Evolutionary conservation across 2,797 vertebrate species (phyloP).

Genomic region (Heterohyrax brucei): DNA sequence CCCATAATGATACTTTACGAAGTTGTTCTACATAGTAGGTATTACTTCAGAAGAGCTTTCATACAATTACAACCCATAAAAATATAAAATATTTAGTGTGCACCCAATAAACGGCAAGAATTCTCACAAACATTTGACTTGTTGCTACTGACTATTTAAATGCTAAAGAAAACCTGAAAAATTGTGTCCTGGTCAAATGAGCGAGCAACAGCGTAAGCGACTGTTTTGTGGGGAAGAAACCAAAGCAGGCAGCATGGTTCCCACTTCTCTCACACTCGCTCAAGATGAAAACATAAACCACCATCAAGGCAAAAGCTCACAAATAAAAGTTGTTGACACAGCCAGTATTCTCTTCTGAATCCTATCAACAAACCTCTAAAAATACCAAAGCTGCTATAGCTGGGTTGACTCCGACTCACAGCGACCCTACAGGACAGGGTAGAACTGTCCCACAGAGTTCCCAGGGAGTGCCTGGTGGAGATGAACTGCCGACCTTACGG

Average conservation of each 20-base stretch:
- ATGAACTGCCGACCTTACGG: no score
- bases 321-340: neutral
- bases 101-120: neutral
- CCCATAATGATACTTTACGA: neutral
- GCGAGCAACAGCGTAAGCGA: neutral
- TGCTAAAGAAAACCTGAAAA: conserved; percentile 5
- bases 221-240: neutral
- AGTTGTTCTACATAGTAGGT: neutral
- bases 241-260: neutral
- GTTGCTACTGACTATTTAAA: conserved; percentile 20
- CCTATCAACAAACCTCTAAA: neutral
- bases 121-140: neutral
- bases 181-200: neutral
- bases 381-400: no score
- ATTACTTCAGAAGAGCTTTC: conserved; percentile 52
- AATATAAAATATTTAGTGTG: conserved; percentile 21
- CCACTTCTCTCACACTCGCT: neutral
- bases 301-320: conserved; percentile 14
- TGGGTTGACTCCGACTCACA: no score
- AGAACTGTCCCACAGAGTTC: no score
- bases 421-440: no score
- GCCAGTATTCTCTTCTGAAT: neutral
- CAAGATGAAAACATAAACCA: neutral
- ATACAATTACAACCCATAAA: conserved; percentile 23
- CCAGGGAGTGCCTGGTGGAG: no score